phyloP scores from a whole-genome alignment of 1,140 invertebrate genomes.

The Manduca sexta region DNA sequence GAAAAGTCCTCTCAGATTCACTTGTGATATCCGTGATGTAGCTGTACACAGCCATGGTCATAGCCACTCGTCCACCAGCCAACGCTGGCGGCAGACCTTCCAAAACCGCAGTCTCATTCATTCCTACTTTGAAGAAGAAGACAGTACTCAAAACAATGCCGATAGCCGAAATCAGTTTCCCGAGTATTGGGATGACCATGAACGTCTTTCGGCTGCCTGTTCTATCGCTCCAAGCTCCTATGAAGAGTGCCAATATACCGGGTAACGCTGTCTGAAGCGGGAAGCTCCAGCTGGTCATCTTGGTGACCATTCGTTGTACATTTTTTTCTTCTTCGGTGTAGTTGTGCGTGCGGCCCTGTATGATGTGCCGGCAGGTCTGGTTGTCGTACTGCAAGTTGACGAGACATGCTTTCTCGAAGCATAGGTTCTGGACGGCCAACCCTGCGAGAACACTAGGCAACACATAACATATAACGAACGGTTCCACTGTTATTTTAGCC shows the following conservation, averaged over 20 bases:
- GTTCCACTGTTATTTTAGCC: slow-evolving; percentile 74
- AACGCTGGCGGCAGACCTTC: slow-evolving; percentile 74
- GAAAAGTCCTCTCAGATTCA: slow-evolving; percentile 73
- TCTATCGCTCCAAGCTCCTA: slow-evolving; percentile 78
- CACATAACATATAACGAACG: slow-evolving; percentile 73
- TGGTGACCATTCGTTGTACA: slow-evolving; percentile 73
- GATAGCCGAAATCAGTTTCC: slow-evolving; percentile 67
- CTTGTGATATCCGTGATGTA: slow-evolving; percentile 76
- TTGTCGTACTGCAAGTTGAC: slow-evolving; percentile 74
- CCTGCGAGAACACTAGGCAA: slow-evolving; percentile 73
- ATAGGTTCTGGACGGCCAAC: slow-evolving; percentile 75
- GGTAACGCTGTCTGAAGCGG: slow-evolving; percentile 74
- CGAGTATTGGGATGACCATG: slow-evolving; percentile 74
- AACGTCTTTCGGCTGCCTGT: slow-evolving; percentile 76
- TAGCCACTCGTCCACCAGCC: slow-evolving; percentile 72
- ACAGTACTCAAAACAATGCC: slow-evolving; percentile 73
- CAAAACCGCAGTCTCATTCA: slow-evolving; percentile 73
- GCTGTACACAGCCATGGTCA: slow-evolving; percentile 75
- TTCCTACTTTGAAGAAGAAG: slow-evolving; percentile 72
- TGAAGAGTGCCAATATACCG: slow-evolving; percentile 73
- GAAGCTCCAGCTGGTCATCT: slow-evolving; percentile 75
- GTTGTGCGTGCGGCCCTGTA: slow-evolving; percentile 62
- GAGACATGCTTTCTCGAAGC: slow-evolving; percentile 77
- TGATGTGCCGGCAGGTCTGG: slow-evolving; percentile 71
- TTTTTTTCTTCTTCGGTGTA: slow-evolving; percentile 68